phyloP scores from a whole-genome alignment of 1,140 invertebrate genomes.

The Dreissena rostriformis region DNA sequence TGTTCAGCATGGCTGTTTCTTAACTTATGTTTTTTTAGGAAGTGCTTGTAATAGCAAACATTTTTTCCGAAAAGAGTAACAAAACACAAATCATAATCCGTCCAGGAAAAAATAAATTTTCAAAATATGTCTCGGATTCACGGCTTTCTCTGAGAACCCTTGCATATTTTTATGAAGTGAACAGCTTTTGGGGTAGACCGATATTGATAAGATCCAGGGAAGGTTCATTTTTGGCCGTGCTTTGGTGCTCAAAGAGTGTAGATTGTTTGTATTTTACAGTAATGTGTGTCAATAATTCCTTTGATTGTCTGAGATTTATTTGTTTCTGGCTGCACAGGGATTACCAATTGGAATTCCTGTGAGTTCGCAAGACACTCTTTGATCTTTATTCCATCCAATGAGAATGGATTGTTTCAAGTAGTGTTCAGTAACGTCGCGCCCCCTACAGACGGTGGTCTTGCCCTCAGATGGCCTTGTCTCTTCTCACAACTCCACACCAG shows the following conservation, averaged over 20 bases:
- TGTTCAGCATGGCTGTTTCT: too few relatives aligned
- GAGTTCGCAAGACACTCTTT: constrained; percentile 35
- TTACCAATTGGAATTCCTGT: constrained; percentile 57
- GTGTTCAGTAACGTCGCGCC: background rate
- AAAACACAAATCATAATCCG: background rate
- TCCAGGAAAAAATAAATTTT: background rate
- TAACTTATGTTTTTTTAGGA: too few relatives aligned
- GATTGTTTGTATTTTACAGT: constrained; percentile 45
- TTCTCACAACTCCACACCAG: background rate
- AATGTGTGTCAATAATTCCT: constrained; percentile 20
- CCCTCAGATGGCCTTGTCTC: background rate
- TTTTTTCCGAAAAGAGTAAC: background rate
- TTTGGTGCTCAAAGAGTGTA: constrained; percentile 34
- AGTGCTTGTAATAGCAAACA: background rate
- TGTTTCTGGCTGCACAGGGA: constrained; percentile 27
- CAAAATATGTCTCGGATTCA: background rate
- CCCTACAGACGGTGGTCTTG: background rate
- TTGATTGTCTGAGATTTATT: constrained; percentile 53
- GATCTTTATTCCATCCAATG: constrained; percentile 32
- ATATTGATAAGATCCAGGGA: background rate
- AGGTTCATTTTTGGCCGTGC: background rate
- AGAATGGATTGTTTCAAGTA: constrained; percentile 13
- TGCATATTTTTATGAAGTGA: background rate
- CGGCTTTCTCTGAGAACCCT: background rate
- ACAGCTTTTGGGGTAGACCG: background rate